Evolutionary conservation across 1,140 invertebrate genomes (phyloP).

Genomic region (Branchinecta lynchi): DNA sequence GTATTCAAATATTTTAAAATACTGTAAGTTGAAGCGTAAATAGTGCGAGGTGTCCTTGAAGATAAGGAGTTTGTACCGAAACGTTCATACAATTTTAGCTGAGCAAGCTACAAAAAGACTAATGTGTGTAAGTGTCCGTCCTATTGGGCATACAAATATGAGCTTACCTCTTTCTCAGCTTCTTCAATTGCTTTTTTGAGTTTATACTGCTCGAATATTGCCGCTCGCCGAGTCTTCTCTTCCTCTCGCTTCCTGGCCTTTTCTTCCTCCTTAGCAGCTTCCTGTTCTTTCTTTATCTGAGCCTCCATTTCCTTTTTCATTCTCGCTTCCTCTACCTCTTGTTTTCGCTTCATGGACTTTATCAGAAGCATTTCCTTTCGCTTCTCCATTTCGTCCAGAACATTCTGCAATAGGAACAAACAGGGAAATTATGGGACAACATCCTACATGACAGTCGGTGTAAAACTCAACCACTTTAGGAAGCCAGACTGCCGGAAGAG

Average conservation of each 20-base stretch:
- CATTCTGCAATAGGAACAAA: constrained; percentile 38
- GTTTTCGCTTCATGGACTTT: constrained; percentile 63
- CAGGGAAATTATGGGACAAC: constrained; percentile 15
- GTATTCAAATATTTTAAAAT: too few species aligned
- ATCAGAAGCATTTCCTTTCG: constrained; percentile 78
- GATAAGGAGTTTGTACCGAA: too few species aligned
- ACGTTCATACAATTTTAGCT: too few species aligned
- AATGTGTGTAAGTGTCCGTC: too few species aligned
- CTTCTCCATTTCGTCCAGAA: constrained; percentile 69
- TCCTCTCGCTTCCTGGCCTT: constrained; percentile 73
- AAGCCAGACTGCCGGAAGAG: too few species aligned
- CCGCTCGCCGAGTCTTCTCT: constrained; percentile 63
- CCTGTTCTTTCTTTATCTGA: constrained; percentile 53
- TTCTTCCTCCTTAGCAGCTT: constrained; percentile 70
- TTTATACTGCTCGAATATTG: constrained; percentile 85
- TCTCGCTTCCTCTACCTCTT: constrained; percentile 72
- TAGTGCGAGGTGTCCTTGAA: too few species aligned
- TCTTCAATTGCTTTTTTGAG: constrained; percentile 85
- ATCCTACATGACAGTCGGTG: too few species aligned
- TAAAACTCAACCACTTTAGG: too few species aligned
- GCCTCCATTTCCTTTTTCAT: constrained; percentile 68
- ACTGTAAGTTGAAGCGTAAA: too few species aligned
- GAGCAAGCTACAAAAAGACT: too few species aligned
- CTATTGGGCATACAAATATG: too few species aligned
- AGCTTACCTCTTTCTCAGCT: constrained; percentile 61